Percentiles rank a stretch among this genome's conserved stretches.
Evolutionary conservation across 2,888 invertebrate species (phyloP).

Genomic region (Phyto melanocephala): DNA sequence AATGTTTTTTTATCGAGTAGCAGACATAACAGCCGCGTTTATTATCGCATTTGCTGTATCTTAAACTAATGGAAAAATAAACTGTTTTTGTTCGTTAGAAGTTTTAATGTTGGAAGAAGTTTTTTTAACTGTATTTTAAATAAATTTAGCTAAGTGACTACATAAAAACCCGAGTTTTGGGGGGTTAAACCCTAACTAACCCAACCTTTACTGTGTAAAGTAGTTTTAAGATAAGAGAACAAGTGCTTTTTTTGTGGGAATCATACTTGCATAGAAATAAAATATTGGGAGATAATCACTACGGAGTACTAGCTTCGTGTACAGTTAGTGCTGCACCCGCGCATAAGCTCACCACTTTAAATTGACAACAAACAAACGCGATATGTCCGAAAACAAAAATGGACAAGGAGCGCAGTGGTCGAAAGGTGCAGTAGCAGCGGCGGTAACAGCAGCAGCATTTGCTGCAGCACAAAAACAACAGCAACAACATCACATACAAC

Average conservation of each 20-base stretch:
- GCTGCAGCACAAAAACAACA: conserved; percentile 57
- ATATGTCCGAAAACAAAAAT: conserved; percentile 77
- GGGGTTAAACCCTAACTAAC: conserved; percentile 51
- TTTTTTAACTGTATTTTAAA: conserved; percentile 28
- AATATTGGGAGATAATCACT: conserved; percentile 23
- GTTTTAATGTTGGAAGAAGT: conserved; percentile 1
- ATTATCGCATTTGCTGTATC: conserved; percentile 71
- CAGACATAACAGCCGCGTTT: conserved; percentile 71
- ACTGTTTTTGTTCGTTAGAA: conserved; percentile 28
- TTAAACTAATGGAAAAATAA: conserved; percentile 65
- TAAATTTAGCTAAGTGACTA: conserved; percentile 38
- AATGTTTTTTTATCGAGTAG: conserved; percentile 75
- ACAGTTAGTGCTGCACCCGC: conserved; percentile 41
- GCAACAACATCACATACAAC: conserved; percentile 62
- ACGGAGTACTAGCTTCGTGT: conserved; percentile 49
- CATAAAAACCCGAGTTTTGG: conserved; percentile 52
- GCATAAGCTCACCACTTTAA: neutral
- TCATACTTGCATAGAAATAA: conserved; percentile 6
- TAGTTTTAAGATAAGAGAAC: conserved; percentile 53
- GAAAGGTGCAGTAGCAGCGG: conserved; percentile 71
- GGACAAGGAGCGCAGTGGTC: conserved; percentile 75
- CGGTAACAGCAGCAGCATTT: conserved; percentile 65
- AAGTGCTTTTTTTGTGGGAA: conserved; percentile 24
- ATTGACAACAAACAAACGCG: conserved; percentile 50
- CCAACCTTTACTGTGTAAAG: conserved; percentile 21